A percentile compares a stretch with the other conserved stretches of the same genome.
These are phyloP conservation scores for Polylopha cassiicola DNA, from an alignment of 2,888 invertebrate species.

Conservation along the genomic window DNA sequence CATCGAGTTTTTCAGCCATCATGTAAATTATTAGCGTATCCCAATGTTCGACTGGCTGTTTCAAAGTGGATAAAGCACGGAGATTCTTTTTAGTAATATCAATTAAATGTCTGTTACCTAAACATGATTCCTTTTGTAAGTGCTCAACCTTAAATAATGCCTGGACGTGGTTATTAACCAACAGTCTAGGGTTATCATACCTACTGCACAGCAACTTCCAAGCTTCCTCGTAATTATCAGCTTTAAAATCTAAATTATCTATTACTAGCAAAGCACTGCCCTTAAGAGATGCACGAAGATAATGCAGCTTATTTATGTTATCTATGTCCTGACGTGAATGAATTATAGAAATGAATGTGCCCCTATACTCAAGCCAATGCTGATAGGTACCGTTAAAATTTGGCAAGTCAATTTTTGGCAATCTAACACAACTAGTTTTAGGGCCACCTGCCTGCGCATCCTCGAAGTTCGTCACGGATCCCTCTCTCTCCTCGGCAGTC, in stretches of 20 bases:
- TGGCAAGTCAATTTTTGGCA: constrained; percentile 1
- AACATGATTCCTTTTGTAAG: constrained; percentile 23
- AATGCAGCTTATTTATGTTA: constrained; percentile 8
- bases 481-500: background rate
- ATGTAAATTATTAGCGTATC: constrained; percentile 21
- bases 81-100: constrained; percentile 22
- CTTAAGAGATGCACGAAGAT: constrained; percentile 1
- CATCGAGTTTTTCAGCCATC: constrained; percentile 19
- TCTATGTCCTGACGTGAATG: background rate
- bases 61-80: constrained; percentile 15
- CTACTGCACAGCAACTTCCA: background rate
- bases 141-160: constrained; percentile 26
- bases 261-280: constrained; percentile 1
- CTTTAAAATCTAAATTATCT: constrained; percentile 2
- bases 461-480: background rate
- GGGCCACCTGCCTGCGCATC: background rate
- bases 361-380: constrained; percentile 6
- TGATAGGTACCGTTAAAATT: constrained; percentile 3
- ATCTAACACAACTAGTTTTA: background rate
- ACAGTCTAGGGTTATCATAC: constrained; percentile 23
- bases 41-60: constrained; percentile 20
- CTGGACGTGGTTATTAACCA: constrained; percentile 28
- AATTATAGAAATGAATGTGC: constrained; percentile 1
- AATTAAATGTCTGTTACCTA: constrained; percentile 18
- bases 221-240: background rate